phyloP scores from a whole-genome alignment of 1,140 invertebrate species.

The Berghia stephanieae region DNA sequence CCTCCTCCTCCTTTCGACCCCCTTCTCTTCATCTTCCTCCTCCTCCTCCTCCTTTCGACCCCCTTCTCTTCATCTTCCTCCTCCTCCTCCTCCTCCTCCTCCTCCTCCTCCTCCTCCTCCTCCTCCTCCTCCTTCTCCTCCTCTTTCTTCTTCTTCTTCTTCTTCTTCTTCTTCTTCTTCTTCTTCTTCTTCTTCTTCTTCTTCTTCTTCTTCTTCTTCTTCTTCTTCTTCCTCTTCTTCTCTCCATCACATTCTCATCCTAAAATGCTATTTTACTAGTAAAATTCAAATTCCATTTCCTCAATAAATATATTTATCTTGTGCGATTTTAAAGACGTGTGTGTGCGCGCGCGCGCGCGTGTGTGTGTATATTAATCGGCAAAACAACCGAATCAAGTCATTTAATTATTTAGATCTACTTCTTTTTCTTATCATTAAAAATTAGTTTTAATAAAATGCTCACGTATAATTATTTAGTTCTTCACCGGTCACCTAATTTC shows the following conservation, averaged over 20 bases:
- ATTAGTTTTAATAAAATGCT: too few species aligned
- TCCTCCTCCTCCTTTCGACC: neutral
- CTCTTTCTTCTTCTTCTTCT: constrained; percentile 15
- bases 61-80: neutral
- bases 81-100: constrained; percentile 13
- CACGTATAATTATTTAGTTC: too few species aligned
- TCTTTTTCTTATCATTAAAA: too few species aligned
- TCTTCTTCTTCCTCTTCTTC: neutral
- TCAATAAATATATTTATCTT: too few species aligned
- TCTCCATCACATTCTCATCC: neutral
- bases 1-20: too few species aligned
- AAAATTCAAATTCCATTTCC: too few species aligned
- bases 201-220: neutral
- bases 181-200: neutral
- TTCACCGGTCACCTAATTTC: too few species aligned
- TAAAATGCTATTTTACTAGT: neutral
- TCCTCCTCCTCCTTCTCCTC: neutral
- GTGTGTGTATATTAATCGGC: too few species aligned
- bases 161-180: constrained; percentile 1
- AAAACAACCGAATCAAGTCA: neutral
- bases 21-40: constrained; percentile 1
- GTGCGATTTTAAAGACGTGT: too few species aligned
- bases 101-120: neutral
- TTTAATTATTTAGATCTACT: too few species aligned
- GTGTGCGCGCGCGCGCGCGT: neutral